Evolutionary conservation across 2,888 invertebrate species (phyloP), one percentile per base, ranked within the genome.

Genomic region (Auanema freiburgensis): DNA sequence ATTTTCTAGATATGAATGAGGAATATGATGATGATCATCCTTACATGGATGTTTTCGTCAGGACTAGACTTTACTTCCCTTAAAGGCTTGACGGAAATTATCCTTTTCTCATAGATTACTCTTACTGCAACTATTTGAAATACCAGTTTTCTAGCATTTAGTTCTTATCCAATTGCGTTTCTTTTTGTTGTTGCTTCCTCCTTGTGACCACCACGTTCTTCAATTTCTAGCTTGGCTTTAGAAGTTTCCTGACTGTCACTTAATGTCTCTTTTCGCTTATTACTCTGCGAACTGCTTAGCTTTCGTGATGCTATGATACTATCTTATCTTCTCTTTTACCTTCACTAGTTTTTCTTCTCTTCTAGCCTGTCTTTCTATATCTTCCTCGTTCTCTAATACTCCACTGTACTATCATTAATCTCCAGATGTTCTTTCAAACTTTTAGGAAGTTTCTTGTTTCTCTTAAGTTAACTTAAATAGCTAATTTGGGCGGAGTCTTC

Each of bases 141-240:
- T 18, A 46, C 18, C 46, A 16, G 16, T 21, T 46, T 46, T 18
- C 8, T 46, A 46, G 16, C 46, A 46, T 18, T 18, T 46, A 18
- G 16, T 46, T 18, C 18, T 16, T 46, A 46, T 46, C 46, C 21
- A 46, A 18, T 46, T 21, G 16, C 46, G 16, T 46, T 46, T 46
- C 21, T 46, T 46, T 46, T 46, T 46, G 46, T 46, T 46, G 46
- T 46, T 46, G 46, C 18, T 16, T 21, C 46, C 16, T 21, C 18
- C 46, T 18, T 21, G 46, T 46, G 21, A 46, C 21, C 21, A 21
- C 21, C 21, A 46, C 6, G 21, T 46, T 21, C 46, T 46, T 46
- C 21, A 16, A 18, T 46, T 46, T 21, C 16, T 46, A 18, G 18
- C 46, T 16, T 16, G 21, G 46, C 21, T 18, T 46, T 16, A 21